Conservation (phyloP, 2,888 invertebrate genomes). For the Ornithoptera alexandrae region DNA sequence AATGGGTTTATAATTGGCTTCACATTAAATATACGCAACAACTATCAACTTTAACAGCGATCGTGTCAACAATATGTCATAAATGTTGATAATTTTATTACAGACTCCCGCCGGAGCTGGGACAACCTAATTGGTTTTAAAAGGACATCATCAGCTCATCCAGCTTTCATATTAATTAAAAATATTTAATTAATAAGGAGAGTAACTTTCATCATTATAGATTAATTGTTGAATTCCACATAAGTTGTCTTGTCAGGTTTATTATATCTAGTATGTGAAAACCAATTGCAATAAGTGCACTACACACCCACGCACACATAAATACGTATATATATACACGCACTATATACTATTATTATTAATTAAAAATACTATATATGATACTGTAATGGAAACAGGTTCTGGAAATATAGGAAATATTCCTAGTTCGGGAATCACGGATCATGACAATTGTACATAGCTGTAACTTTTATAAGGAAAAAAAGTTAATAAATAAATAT, state of each 20-base stretch:
- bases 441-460: no score
- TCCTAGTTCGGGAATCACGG: no score
- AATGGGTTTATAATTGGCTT: slow-evolving; percentile 27
- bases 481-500: no score
- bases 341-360: no score
- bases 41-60: slow-evolving; percentile 27
- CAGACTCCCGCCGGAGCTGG: slow-evolving; percentile 7
- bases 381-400: no score
- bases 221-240: neutral
- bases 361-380: no score
- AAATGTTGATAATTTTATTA: slow-evolving; percentile 28
- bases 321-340: no score
- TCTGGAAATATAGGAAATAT: no score
- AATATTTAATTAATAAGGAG: slow-evolving; percentile 11
- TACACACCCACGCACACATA: no score
- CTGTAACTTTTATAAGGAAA: no score
- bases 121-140: slow-evolving; percentile 17
- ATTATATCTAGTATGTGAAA: no score
- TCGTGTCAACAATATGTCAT: slow-evolving; percentile 30
- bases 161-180: slow-evolving; percentile 10
- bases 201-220: neutral
- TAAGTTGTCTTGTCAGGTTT: neutral
- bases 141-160: slow-evolving; percentile 18
- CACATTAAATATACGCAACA: slow-evolving; percentile 21
- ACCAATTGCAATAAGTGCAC: no score